Evolutionary conservation across 2,113 vertebrate species (phyloP), one percentile per base, ranked within the genome.

Genomic region (Lepus americanus): DNA sequence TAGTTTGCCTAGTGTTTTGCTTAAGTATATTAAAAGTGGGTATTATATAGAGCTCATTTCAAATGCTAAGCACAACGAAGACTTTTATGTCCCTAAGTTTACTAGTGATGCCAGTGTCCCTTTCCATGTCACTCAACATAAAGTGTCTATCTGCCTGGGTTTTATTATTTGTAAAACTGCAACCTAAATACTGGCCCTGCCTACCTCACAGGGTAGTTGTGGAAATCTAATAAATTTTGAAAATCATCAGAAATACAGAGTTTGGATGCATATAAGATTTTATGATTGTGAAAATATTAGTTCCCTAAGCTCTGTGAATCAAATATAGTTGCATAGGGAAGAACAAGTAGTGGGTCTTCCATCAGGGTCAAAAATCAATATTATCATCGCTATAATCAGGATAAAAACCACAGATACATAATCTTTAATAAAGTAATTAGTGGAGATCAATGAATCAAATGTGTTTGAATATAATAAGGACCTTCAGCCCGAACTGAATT

Each of bases 161-260:
- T 83, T 94, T 17, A 16, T 61, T 33, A 49, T 81, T 61, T 94
- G 25, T 72, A 82, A 89, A 95, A 92, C 27, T 39, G 25, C 3
- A 4, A 61, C 53, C 49, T 87, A 63, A 74, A 49, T 66, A 76
- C 53, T 51, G 44, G 31, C 22, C 17, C 88, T 73, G 23, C 49
- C 31, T 93, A 72, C 59, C 14, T 73, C 49, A 78, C 33, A 72
- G 20, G 51, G 70, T 51, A 25, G 44, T 36, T 90, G 64, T 23
- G 78, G 36, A 6, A 20, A 66, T 70, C 53, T 53, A 89, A n/a
- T 55, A 66, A 83, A 4, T 39, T 82, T 39, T 87, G 44, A 72
- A 87, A 64, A 23, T 66, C 8, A 22, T 84, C 90, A 92, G 72
- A 73, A 89, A 89, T 73, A 25, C 33, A 83, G 36, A 89, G 85